Base-by-base conservation (phyloP, 2,888 invertebrate species). In the Timandra comae region DNA sequence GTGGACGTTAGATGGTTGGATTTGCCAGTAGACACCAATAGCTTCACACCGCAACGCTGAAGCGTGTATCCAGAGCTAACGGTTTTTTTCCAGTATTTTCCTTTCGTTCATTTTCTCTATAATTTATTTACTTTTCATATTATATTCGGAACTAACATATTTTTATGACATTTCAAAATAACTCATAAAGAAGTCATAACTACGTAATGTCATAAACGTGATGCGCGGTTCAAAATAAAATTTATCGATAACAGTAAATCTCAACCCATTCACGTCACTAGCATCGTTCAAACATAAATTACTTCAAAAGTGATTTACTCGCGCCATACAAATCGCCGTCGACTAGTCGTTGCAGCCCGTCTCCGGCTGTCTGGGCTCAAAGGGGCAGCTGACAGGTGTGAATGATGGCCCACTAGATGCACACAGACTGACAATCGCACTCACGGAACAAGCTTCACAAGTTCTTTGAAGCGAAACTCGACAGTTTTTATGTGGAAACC, bases 241-340 rank as follows among this genome's bases (percentile, higher is more conserved):
- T 42, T 33, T 35, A 42, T 42, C 36, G 38, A 38, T 38, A 36
- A 42, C 35, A 32, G 31, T 38, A 24, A 24, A 24, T 24, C 29
- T 37, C 33, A 29, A 33, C 35, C 34, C 33, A 40, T 36, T 36
- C 54, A 48, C 81, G 63, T 56, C 79, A 67, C 79, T 79, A 69
- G 47, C 47, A 41, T 39, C 55, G 49, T 47, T 56, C 52, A 51
- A 52, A 70, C 77, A 75, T 81, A 81, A 79, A 82, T 81, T 79
- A 81, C 78, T 75, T 74, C 73, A 77, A 69, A 77, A 79, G 79
- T 81, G 79, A 82, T 81, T 81, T 81, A 81, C 76, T 77, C 64
- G 44, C 64, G 64, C 70, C 62, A 71, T 74, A 77, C 77, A 78
- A 79, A 78, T 65, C 69, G 72, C 63, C 62, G 65, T 63, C 58